Percentiles rank a stretch among this genome's conserved stretches.
Evolutionary conservation across 1,140 invertebrate genomes (phyloP).

Genomic region (Tetramorium alpestre): DNA sequence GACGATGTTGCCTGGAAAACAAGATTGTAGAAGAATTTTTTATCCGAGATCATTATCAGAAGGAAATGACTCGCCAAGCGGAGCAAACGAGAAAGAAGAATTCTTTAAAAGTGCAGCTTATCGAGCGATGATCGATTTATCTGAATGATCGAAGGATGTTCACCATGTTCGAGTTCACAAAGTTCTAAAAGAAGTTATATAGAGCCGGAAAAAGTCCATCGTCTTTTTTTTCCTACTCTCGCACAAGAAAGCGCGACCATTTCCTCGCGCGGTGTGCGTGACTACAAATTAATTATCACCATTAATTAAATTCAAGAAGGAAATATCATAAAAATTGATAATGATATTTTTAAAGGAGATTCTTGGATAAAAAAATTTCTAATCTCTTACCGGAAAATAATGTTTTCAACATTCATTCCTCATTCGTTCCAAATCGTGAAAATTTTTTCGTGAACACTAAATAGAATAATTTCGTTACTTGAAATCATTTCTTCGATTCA

Average conservation of each 20-base stretch:
- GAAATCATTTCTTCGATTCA: background rate
- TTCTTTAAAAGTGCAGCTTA: slow-evolving; percentile 46
- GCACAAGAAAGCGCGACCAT: slow-evolving; percentile 17
- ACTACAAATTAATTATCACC: slow-evolving; percentile 26
- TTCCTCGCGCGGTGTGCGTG: no score
- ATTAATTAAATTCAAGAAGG: slow-evolving; percentile 28
- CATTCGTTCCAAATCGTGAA: background rate
- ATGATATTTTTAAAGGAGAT: background rate
- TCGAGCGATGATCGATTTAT: slow-evolving; percentile 44
- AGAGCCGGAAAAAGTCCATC: slow-evolving; percentile 34
- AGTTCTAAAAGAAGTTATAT: background rate
- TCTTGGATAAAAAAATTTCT: background rate
- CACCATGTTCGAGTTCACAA: background rate
- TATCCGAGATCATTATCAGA: slow-evolving; percentile 10
- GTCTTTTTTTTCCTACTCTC: slow-evolving; percentile 7
- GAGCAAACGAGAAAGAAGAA: background rate
- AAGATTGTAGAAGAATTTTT: slow-evolving; percentile 44
- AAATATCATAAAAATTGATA: background rate
- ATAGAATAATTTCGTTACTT: background rate
- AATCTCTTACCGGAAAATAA: background rate
- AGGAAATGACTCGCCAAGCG: background rate
- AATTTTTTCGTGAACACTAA: background rate
- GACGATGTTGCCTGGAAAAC: slow-evolving; percentile 21
- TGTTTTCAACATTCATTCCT: background rate
- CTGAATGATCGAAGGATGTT: slow-evolving; percentile 18